Percentiles rank a stretch among this genome's conserved stretches.
phyloP scores from a whole-genome alignment of 2,797 vertebrate species.

The Microcaecilia unicolor region DNA sequence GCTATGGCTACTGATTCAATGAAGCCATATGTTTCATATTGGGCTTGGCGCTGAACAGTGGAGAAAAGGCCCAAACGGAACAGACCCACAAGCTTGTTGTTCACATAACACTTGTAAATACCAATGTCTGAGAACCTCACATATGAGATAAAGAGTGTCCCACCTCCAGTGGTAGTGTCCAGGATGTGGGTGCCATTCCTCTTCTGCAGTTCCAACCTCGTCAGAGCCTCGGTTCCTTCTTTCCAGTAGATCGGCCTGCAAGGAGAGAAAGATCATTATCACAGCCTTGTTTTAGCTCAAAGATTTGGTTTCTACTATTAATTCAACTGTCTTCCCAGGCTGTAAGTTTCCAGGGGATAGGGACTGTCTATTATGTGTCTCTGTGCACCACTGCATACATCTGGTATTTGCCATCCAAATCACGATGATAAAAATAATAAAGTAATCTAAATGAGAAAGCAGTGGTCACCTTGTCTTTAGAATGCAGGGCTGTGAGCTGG shows the following conservation, averaged over 20 bases:
- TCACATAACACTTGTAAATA: constrained; percentile 27
- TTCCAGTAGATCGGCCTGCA: constrained; percentile 19
- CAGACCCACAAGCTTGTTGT: constrained; percentile 13
- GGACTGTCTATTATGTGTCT: too few relatives aligned
- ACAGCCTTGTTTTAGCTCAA: neutral
- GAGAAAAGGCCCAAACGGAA: constrained; percentile 4
- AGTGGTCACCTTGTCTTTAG: too few relatives aligned
- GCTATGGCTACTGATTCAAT: neutral
- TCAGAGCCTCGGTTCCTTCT: neutral
- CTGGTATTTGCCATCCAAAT: too few relatives aligned
- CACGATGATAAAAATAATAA: too few relatives aligned
- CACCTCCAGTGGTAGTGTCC: constrained; percentile 7
- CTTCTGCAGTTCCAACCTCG: neutral
- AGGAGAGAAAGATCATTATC: neutral
- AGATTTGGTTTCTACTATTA: neutral
- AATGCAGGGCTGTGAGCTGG: neutral
- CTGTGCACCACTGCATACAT: too few relatives aligned
- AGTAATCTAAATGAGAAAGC: too few relatives aligned
- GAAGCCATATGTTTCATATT: neutral
- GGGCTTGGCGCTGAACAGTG: accelerated
- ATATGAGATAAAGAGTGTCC: constrained; percentile 17
- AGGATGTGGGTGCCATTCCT: constrained; percentile 5
- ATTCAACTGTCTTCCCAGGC: neutral
- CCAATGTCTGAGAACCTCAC: neutral
- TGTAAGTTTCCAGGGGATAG: neutral